Base-by-base conservation (phyloP, 2,797 vertebrate species). In the Pseudochirops corinnae region DNA sequence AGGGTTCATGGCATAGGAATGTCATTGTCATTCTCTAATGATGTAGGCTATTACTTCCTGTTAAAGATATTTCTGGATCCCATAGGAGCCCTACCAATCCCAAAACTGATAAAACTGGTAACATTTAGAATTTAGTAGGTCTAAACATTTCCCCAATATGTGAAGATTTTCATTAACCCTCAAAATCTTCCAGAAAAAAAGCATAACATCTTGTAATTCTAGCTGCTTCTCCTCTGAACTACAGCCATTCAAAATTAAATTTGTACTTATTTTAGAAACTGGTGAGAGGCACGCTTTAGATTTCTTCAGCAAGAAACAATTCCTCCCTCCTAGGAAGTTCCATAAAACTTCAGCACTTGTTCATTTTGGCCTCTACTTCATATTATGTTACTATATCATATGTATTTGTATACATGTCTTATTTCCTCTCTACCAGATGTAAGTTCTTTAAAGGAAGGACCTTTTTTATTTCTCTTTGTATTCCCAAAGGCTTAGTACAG, bases 81-180 rank as follows among this genome's bases (percentile, higher is more conserved):
- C 53, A 94, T 21, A 95, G 58, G 94, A 60, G 91, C 4, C 18
- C 29, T 91, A 50, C 82, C n/a, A 90, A 90, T 74, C 13, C 52
- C 31, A 0, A 93, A 56, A 74, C 12, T 93, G 21, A 29, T 46
- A 90, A 28, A 96, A 96, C 90, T 92, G 62, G 24, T 93, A 90
- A 93, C 91, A 94, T 53, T 95, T 50, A n/a, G 74, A 96, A 96
- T 94, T 87, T 52, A 93, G 94, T 60, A 50, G 52, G 29, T 90
- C 3, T 91, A 56, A 94, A 94, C 95, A 57, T 95, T 92, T 93
- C 90, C 53, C 16, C 33, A 74, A 74, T 74, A 39, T 18, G 33
- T 74, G 91, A 94, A 96, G 31, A 94, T 55, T 94, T 91, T 96
- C 33, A 24, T 82, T 93, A 93, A 91, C 53, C 96, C 91, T 96